Percentiles rank a stretch among this genome's conserved stretches.
phyloP scores from a whole-genome alignment of 2,113 vertebrate genomes.

The Silurus asotus region DNA sequence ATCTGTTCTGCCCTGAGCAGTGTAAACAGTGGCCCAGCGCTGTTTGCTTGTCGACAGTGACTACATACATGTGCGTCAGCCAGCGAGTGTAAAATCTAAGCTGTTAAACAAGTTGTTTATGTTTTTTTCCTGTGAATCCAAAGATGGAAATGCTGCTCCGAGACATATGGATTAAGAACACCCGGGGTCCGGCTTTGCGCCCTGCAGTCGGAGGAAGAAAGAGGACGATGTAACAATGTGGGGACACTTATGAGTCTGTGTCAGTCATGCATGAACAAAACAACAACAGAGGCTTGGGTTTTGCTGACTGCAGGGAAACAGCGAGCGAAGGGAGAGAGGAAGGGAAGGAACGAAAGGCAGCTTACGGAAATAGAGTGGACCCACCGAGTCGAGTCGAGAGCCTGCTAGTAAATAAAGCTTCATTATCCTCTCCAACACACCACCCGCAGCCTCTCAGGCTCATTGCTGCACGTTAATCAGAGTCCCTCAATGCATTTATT shows the following conservation, averaged over 20 bases:
- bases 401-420: slow-evolving; percentile 30
- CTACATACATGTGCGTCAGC: slow-evolving; percentile 5
- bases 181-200: slow-evolving; percentile 23
- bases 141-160: background rate
- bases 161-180: slow-evolving; percentile 38
- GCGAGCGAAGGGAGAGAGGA: background rate
- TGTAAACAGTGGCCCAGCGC: slow-evolving; percentile 23
- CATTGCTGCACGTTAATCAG: slow-evolving; percentile 13
- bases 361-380: slow-evolving; percentile 37
- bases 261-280: slow-evolving; percentile 50
- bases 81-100: slow-evolving; percentile 29
- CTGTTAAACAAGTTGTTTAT: slow-evolving; percentile 39
- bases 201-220: background rate
- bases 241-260: slow-evolving; percentile 38
- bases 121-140: slow-evolving; percentile 19
- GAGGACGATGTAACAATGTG: background rate
- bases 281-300: slow-evolving; percentile 35
- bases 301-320: slow-evolving; percentile 41
- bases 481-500: slow-evolving; percentile 5
- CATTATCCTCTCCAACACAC: slow-evolving; percentile 43
- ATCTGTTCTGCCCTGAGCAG: slow-evolving; percentile 18
- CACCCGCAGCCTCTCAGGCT: slow-evolving; percentile 14
- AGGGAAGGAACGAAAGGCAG: background rate
- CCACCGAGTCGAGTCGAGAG: slow-evolving; percentile 32
- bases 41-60: slow-evolving; percentile 30